Conservation (phyloP, 2,888 invertebrate species). For the Hedychridium roseum region DNA sequence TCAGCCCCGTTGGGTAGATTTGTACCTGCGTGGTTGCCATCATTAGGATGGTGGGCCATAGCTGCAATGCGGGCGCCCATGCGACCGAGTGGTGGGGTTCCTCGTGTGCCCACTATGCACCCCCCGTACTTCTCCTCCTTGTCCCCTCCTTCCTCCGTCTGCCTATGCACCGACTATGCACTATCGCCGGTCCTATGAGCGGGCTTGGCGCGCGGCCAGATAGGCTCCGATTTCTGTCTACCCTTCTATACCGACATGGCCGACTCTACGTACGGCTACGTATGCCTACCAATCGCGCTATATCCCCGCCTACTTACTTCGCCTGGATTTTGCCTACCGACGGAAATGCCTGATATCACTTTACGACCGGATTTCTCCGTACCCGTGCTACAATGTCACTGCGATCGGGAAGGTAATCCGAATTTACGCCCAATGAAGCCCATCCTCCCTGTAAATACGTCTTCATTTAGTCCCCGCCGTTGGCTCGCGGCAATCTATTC, state of each 20-base stretch:
- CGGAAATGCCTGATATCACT: too few species aligned
- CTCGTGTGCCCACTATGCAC: slow-evolving; percentile 30
- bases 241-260: slow-evolving; percentile 30
- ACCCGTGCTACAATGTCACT: too few species aligned
- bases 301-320: background rate
- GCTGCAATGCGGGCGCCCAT: slow-evolving; percentile 61
- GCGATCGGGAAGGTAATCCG: too few species aligned
- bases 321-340: too few species aligned
- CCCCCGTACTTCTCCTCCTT: slow-evolving; percentile 12
- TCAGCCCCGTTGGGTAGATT: slow-evolving; percentile 37
- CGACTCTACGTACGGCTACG: slow-evolving; percentile 31
- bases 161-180: slow-evolving; percentile 39
- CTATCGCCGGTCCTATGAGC: slow-evolving; percentile 31
- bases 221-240: slow-evolving; percentile 53
- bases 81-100: slow-evolving; percentile 39
- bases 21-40: slow-evolving; percentile 59
- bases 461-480: too few species aligned
- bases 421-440: too few species aligned
- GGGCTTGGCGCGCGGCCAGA: slow-evolving; percentile 56
- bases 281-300: slow-evolving; percentile 7
- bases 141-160: slow-evolving; percentile 4
- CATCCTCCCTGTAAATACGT: too few species aligned
- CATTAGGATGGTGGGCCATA: slow-evolving; percentile 60
- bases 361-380: too few species aligned
- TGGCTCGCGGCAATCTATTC: too few species aligned